Evolutionary conservation across 2,888 invertebrate species (phyloP).

Genomic region (Protonemura montana): DNA sequence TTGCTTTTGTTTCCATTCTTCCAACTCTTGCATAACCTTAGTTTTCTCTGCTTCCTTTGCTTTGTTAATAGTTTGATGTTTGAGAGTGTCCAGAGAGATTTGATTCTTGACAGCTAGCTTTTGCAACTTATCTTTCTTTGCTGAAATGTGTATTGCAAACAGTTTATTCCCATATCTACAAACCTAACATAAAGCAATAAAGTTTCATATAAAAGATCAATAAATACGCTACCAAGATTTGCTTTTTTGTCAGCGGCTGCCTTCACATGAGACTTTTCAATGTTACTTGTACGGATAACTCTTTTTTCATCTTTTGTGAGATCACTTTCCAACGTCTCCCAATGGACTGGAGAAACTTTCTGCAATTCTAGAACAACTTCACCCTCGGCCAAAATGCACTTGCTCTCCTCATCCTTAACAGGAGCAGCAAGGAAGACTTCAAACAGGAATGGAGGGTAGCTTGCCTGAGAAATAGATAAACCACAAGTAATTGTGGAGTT

Average conservation of each 20-base stretch:
- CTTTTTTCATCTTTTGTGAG: slow-evolving; percentile 67
- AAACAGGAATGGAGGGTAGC: slow-evolving; percentile 76
- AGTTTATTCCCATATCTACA: background rate
- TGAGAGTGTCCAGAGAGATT: slow-evolving; percentile 66
- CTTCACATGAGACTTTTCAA: slow-evolving; percentile 65
- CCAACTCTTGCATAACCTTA: slow-evolving; percentile 71
- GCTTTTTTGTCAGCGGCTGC: slow-evolving; percentile 57
- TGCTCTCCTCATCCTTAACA: slow-evolving; percentile 70
- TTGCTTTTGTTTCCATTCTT: slow-evolving; percentile 65
- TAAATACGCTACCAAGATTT: slow-evolving; percentile 16
- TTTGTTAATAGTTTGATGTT: slow-evolving; percentile 68
- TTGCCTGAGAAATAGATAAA: slow-evolving; percentile 61
- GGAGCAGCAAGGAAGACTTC: slow-evolving; percentile 73
- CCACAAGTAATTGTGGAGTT: too few relatives aligned
- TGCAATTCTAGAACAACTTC: slow-evolving; percentile 71
- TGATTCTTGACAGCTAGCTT: slow-evolving; percentile 68
- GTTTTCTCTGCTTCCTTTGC: slow-evolving; percentile 69
- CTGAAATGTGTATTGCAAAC: slow-evolving; percentile 51
- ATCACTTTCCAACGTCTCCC: slow-evolving; percentile 67
- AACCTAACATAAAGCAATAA: background rate
- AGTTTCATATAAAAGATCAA: background rate
- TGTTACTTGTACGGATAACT: slow-evolving; percentile 64
- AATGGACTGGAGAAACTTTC: slow-evolving; percentile 66
- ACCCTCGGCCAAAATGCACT: slow-evolving; percentile 69
- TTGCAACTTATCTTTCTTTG: slow-evolving; percentile 65